Conservation (phyloP, 2,113 vertebrate species). For the Epinephelus cyanopodus region DNA sequence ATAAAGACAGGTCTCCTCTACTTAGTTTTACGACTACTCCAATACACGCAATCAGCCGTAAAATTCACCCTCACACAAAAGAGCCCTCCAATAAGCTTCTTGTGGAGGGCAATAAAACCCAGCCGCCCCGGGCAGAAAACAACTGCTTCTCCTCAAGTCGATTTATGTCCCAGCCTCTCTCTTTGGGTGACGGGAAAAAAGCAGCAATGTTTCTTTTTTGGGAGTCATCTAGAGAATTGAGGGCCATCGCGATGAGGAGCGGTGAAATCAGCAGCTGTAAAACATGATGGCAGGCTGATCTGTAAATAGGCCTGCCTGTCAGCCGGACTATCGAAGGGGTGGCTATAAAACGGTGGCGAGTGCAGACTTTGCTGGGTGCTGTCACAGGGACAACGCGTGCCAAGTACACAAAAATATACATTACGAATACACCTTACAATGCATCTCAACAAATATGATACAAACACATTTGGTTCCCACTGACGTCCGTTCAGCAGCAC, state of each 20-base stretch:
- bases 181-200: background rate
- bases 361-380: background rate
- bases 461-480: background rate
- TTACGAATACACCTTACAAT: background rate
- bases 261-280: conserved; percentile 48
- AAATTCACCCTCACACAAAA: conserved; percentile 65
- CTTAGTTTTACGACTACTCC: conserved; percentile 67
- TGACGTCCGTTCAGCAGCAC: background rate
- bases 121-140: conserved; percentile 47
- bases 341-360: conserved; percentile 25
- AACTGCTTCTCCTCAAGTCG: conserved; percentile 50
- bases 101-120: conserved; percentile 61
- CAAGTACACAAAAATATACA: background rate
- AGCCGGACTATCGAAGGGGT: background rate
- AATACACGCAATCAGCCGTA: conserved; percentile 63
- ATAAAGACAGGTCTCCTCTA: conserved; percentile 65
- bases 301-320: conserved; percentile 55
- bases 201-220: conserved; percentile 33
- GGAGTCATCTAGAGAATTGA: conserved; percentile 39
- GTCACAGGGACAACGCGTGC: background rate
- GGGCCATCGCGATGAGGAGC: conserved; percentile 12
- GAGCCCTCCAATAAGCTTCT: conserved; percentile 66
- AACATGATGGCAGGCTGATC: conserved; percentile 50
- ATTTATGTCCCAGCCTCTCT: conserved; percentile 47
- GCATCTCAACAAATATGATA: background rate